A percentile compares a stretch with the other conserved stretches of the same genome.
Conservation (phyloP, 92 coral and sea anemone species). For the Isaurus tuberculatus region DNA sequence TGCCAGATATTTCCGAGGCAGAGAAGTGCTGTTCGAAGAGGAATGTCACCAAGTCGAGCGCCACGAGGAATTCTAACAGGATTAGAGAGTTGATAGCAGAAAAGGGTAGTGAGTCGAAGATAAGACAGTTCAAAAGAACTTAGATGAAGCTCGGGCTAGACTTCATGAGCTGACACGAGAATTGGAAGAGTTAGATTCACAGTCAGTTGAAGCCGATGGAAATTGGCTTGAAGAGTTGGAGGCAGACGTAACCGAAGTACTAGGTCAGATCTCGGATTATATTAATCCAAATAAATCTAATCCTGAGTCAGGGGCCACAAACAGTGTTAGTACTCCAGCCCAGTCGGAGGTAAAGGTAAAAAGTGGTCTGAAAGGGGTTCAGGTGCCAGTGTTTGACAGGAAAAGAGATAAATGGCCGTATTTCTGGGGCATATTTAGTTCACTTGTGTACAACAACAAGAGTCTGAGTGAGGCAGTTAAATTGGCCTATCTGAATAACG, state of each 20-base stretch:
- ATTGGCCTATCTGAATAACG: conserved; percentile 44
- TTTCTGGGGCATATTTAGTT: conserved; percentile 11
- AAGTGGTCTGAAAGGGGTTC: conserved; percentile 38
- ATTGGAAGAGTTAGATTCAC: conserved; percentile 28
- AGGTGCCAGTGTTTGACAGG: conserved; percentile 26
- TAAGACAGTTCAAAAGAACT: too few relatives aligned
- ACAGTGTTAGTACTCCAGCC: not conserved
- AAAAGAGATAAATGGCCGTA: not conserved
- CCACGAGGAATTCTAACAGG: conserved; percentile 18
- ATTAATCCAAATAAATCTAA: not conserved
- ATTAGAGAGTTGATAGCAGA: conserved; percentile 2
- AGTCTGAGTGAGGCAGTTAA: conserved; percentile 15
- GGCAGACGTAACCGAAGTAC: conserved; percentile 19
- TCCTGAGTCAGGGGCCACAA: not conserved
- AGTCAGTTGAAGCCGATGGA: not conserved
- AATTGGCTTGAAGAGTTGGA: conserved; percentile 8
- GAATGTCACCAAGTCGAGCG: conserved; percentile 18
- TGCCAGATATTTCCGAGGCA: not conserved
- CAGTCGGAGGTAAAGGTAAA: conserved; percentile 3
- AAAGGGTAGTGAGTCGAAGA: conserved; percentile 6
- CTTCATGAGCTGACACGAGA: conserved; percentile 17
- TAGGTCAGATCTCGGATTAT: conserved; percentile 21
- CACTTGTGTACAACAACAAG: conserved; percentile 45
- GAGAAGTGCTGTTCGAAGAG: not conserved
- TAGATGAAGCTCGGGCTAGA: too few relatives aligned